These are phyloP conservation scores for Leistus spinibarbis DNA, from an alignment of 2,888 invertebrate genomes.

Conservation along the genomic window DNA sequence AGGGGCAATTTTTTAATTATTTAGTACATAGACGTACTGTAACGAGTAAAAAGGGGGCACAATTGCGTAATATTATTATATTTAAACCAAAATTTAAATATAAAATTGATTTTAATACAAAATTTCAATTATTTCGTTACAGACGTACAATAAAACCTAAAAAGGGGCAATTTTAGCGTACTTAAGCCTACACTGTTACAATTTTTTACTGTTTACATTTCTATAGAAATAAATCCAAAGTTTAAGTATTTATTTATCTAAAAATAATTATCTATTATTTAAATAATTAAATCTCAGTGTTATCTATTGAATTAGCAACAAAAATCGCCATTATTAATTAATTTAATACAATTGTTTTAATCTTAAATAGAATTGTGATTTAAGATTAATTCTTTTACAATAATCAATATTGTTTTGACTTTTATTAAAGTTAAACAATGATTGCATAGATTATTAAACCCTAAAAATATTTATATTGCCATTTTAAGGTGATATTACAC, in stretches of 20 bases:
- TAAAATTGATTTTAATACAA: neutral
- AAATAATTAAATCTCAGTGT: neutral
- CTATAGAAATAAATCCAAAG: neutral
- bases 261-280: neutral
- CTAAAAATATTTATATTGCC: neutral
- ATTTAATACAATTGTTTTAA: neutral
- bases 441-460: neutral
- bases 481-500: neutral
- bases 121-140: no score
- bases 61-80: no score
- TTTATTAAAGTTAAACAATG: neutral
- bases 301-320: neutral
- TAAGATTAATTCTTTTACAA: no score
- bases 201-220: neutral
- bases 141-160: no score
- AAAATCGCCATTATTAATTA: neutral
- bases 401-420: neutral
- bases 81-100: no score
- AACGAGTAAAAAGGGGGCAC: no score
- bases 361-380: neutral
- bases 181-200: neutral
- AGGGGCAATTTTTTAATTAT: no score
- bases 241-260: neutral
- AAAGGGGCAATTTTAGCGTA: no score
- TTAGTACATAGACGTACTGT: no score